Evolutionary conservation across 2,888 invertebrate species (phyloP), one percentile per base, ranked within the genome.

Genomic region (Lasioglossum calceatum): DNA sequence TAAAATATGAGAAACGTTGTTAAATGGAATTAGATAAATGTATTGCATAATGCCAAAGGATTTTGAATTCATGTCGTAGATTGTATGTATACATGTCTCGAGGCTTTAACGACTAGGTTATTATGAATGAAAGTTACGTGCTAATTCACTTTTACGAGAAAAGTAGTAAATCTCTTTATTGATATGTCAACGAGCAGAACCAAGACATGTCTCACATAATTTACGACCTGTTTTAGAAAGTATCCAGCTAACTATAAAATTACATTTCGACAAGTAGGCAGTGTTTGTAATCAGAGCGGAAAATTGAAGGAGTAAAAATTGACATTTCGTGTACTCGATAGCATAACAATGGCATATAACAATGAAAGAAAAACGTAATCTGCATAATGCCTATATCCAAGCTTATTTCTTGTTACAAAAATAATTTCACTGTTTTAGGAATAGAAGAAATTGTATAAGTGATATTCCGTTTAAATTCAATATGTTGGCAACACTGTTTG

Each of bases 161-260:
- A 67, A 36, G 36, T 36, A 67, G 32, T 32, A 67, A 67, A 67
- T 67, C 67, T 32, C 8, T 67, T 67, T 19, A 67, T 64, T 64
- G 64, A 64, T 32, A 64, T 32, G 32, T 32, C 64, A 64, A 32
- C 64, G 27, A 64, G 64, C n/a, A 58, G 12, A 58, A 58, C n/a
- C 58, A n/a, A 58, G 12, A n/a, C 3, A 12, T n/a, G 12, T n/a
- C 58, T 58, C 58, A 32, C 36, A 19, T 67, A 36, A 67, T 67
- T 67, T 67, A 23, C 23, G 36, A 8, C 67, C 36, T 36, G 67
- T 67, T 67, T 36, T 67, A 67, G 67, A 67, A 67, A 67, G 67
- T 36, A 16, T 32, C 10, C 16, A 23, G 36, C 67, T 67, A 19
- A 67, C 67, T 36, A 32, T 39, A 23, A 36, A 67, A 67, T 36